Percentiles rank a stretch among this genome's conserved stretches.
phyloP scores from a whole-genome alignment of 2,113 vertebrate species.

The Canis aureus region DNA sequence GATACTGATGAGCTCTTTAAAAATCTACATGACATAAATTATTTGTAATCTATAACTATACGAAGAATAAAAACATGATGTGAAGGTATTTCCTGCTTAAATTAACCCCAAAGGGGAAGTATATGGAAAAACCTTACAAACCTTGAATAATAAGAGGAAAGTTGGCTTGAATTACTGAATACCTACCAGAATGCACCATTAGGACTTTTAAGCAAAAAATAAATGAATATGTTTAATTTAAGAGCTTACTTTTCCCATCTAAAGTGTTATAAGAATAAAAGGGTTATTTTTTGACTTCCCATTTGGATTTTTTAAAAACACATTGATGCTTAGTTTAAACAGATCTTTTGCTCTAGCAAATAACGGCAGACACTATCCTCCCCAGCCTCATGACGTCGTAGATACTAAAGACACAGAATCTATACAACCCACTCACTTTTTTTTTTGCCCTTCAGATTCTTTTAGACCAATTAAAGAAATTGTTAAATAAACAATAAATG shows the following conservation, averaged over 20 bases:
- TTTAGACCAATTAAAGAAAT: neutral
- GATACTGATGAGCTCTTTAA: conserved; percentile 45
- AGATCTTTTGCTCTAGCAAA: neutral
- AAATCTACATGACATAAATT: conserved; percentile 47
- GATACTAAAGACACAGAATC: neutral
- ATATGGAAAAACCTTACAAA: neutral
- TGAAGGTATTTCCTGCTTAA: neutral
- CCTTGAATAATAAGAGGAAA: neutral
- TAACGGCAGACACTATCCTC: neutral
- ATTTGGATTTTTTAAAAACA: neutral
- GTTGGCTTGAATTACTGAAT: conserved; percentile 22
- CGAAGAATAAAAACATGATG: neutral
- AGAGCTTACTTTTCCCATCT: neutral
- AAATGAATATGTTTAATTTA: neutral
- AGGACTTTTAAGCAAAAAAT: neutral
- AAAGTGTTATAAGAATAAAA: neutral
- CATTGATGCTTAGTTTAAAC: neutral
- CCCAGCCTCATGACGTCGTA: neutral
- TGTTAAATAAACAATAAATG: neutral
- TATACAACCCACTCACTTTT: neutral
- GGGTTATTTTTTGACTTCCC: neutral
- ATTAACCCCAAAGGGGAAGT: neutral
- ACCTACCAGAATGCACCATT: neutral
- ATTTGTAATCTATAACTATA: conserved; percentile 57
- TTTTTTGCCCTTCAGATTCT: neutral